phyloP scores from a whole-genome alignment of 2,888 invertebrate genomes.

The Lithophane leautieri region DNA sequence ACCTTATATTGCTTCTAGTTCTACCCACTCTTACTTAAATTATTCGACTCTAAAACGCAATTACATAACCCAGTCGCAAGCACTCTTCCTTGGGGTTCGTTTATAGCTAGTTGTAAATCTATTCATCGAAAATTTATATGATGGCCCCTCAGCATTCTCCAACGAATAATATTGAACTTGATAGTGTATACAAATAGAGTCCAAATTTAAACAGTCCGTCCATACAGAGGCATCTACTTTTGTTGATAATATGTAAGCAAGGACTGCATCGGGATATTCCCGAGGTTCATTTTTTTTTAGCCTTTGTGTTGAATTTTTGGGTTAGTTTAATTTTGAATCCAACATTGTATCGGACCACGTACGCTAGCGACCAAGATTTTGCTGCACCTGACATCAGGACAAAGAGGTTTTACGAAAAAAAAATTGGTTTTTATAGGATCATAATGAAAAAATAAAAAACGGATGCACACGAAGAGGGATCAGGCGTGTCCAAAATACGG shows the following conservation, averaged over 20 bases:
- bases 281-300: conserved; percentile 72
- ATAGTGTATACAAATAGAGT: conserved; percentile 51
- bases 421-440: conserved; percentile 47
- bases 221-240: conserved; percentile 28
- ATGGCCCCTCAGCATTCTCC: conserved; percentile 50
- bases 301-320: conserved; percentile 72
- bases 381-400: conserved; percentile 71
- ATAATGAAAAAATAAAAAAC: conserved; percentile 13
- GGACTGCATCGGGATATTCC: conserved; percentile 76
- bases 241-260: conserved; percentile 60
- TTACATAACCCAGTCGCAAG: conserved; percentile 68
- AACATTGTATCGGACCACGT: conserved; percentile 70
- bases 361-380: conserved; percentile 50
- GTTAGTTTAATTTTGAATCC: conserved; percentile 49
- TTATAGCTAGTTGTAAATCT: conserved; percentile 77
- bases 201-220: conserved; percentile 47
- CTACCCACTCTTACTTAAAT: conserved; percentile 46
- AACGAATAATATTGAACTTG: conserved; percentile 52
- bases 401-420: conserved; percentile 62
- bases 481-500: conserved; percentile 23
- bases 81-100: conserved; percentile 71
- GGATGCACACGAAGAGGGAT: conserved; percentile 7
- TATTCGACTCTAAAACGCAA: conserved; percentile 58
- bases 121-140: conserved; percentile 74
- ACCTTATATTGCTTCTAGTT: conserved; percentile 44